These are phyloP conservation scores for Siniperca chuatsi DNA, from an alignment of 2,113 vertebrate species.

Conservation along the genomic window DNA sequence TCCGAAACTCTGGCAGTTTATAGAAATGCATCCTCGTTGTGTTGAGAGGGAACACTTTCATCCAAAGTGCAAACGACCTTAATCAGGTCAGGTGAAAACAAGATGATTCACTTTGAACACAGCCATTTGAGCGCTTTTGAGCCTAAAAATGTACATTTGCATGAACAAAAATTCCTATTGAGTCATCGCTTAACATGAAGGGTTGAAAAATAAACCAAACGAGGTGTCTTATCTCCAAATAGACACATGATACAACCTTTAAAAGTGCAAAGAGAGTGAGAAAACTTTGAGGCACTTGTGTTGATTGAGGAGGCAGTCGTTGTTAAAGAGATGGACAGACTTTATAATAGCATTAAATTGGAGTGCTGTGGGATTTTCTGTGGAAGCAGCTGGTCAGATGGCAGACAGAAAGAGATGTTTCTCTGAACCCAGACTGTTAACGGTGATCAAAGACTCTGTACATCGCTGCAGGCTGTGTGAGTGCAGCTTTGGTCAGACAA, in stretches of 20 bases:
- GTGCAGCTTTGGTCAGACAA: neutral
- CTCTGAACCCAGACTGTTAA: slow-evolving; percentile 14
- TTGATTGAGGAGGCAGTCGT: neutral
- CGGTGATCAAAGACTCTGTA: neutral
- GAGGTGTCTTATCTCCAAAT: neutral
- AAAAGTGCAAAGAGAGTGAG: neutral
- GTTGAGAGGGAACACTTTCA: neutral
- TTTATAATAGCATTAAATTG: neutral
- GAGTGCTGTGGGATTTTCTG: neutral
- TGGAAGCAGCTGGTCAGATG: slow-evolving; percentile 7
- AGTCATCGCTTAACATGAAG: neutral
- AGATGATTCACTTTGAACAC: neutral
- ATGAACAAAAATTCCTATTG: neutral
- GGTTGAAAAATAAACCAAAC: neutral
- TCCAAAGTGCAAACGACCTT: neutral
- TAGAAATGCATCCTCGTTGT: slow-evolving; percentile 4
- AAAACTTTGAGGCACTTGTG: neutral
- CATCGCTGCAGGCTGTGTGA: neutral
- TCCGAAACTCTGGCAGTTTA: slow-evolving; percentile 21
- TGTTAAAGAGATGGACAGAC: neutral
- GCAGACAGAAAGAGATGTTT: neutral
- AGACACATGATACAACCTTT: neutral
- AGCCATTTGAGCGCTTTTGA: neutral
- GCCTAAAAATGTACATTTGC: neutral
- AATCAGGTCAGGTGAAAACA: slow-evolving; percentile 31